Evolutionary conservation across 2,797 vertebrate genomes (phyloP).

Genomic region (Morelia viridis): DNA sequence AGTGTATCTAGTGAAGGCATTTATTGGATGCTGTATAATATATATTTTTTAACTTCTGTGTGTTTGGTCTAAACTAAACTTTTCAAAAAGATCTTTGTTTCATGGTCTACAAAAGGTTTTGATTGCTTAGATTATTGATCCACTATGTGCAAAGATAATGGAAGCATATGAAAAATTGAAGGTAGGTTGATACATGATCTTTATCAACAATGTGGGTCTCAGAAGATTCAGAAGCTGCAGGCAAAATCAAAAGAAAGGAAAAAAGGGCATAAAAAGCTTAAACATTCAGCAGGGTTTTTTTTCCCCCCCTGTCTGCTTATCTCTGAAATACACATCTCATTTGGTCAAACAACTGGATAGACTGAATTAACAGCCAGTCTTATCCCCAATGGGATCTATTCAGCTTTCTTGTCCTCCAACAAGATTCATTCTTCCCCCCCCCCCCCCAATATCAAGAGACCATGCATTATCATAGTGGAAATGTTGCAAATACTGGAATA

Average conservation of each 20-base stretch:
- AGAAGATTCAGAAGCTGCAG: not conserved
- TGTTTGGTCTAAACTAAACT: too few species aligned
- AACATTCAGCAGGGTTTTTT: not conserved
- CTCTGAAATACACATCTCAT: constrained; percentile 25
- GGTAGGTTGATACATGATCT: not conserved
- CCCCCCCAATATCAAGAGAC: constrained; percentile 1
- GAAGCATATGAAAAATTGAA: constrained; percentile 17
- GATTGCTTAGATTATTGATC: constrained; percentile 15
- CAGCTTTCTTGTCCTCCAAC: constrained; percentile 25
- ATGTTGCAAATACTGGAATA: constrained; percentile 8
- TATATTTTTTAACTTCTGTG: not conserved
- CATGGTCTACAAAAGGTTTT: not conserved
- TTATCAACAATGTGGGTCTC: constrained; percentile 20
- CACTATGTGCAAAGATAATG: not conserved
- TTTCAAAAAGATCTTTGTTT: not conserved
- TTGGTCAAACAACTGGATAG: constrained; percentile 3
- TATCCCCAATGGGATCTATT: constrained; percentile 25
- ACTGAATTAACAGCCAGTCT: not conserved
- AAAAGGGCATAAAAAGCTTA: not conserved
- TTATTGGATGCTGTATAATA: too few species aligned
- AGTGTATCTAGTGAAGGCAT: too few species aligned
- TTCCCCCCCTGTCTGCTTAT: not conserved
- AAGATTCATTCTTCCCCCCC: not conserved
- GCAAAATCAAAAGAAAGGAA: not conserved
- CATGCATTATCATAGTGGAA: not conserved